A percentile compares a stretch with the other conserved stretches of the same genome.
Conservation (phyloP, 2,888 invertebrate species). For the Cetonia aurata region DNA sequence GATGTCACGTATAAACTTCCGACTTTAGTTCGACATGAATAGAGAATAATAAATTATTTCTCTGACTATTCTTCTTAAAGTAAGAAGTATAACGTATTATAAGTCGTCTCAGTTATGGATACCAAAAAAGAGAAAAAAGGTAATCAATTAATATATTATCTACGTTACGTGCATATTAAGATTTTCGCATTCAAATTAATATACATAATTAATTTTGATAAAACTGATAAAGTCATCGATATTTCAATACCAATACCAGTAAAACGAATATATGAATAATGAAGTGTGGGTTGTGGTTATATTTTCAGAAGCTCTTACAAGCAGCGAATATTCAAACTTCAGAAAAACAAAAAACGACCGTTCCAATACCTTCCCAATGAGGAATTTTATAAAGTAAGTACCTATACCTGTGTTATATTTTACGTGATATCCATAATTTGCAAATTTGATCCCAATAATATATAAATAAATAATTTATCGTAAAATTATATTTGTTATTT, state of each 20-base stretch:
- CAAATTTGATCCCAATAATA: conserved; percentile 1
- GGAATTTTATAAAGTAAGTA: conserved; percentile 48
- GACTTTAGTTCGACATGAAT: conserved; percentile 37
- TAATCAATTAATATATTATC: conserved; percentile 34
- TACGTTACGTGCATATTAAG: conserved; percentile 7
- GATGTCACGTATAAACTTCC: conserved; percentile 50
- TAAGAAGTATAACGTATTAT: too few species aligned
- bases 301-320: conserved; percentile 50
- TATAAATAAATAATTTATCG: not conserved
- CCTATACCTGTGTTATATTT: not conserved
- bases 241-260: not conserved
- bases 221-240: conserved; percentile 36
- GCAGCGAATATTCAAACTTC: conserved; percentile 51
- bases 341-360: conserved; percentile 38
- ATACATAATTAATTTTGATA: conserved; percentile 36
- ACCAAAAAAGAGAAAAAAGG: conserved; percentile 47
- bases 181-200: conserved; percentile 27
- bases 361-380: conserved; percentile 47
- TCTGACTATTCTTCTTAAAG: conserved; percentile 21
- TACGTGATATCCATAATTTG: not conserved
- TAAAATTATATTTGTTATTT: too few species aligned
- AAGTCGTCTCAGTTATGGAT: conserved; percentile 41
- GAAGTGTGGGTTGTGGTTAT: conserved; percentile 14
- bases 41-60: conserved; percentile 19
- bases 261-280: not conserved